Conservation (phyloP, 1,140 invertebrate species). For the Zaprionus gabonicus region DNA sequence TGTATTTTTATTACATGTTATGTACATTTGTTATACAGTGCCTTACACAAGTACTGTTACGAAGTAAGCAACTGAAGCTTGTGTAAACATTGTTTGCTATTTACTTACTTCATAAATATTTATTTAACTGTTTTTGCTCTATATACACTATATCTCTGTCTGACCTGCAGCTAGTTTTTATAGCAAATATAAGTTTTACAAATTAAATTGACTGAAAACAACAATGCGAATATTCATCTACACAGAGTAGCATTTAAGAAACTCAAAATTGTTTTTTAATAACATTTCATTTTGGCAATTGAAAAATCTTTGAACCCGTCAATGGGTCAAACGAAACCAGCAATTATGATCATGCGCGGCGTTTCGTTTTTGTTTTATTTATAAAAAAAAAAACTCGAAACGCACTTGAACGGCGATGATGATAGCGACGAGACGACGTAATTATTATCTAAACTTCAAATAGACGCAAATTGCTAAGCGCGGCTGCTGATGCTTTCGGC, state of each 20-base stretch:
- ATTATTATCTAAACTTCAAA: constrained; percentile 43
- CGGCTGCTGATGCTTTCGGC: constrained; percentile 22
- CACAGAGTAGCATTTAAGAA: background rate
- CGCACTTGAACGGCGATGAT: constrained; percentile 31
- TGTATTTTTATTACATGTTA: too few species aligned
- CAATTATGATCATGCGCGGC: background rate
- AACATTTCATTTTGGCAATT: background rate
- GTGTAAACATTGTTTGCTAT: background rate
- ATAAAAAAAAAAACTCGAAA: constrained; percentile 33
- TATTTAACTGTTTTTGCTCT: background rate
- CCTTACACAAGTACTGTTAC: background rate
- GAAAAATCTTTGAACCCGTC: constrained; percentile 25
- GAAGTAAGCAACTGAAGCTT: background rate
- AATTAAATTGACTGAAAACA: background rate
- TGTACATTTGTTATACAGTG: background rate
- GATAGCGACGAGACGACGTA: constrained; percentile 16
- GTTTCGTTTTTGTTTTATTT: background rate
- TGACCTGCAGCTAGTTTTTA: background rate
- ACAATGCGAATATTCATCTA: background rate
- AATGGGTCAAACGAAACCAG: constrained; percentile 10
- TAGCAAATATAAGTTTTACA: too few species aligned
- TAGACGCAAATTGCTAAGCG: constrained; percentile 17
- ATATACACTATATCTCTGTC: background rate
- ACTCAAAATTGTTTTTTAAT: background rate
- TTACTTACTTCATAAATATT: background rate